These are phyloP conservation scores for Seira sanloemensis DNA, from an alignment of 2,888 invertebrate species.

Conservation along the genomic window DNA sequence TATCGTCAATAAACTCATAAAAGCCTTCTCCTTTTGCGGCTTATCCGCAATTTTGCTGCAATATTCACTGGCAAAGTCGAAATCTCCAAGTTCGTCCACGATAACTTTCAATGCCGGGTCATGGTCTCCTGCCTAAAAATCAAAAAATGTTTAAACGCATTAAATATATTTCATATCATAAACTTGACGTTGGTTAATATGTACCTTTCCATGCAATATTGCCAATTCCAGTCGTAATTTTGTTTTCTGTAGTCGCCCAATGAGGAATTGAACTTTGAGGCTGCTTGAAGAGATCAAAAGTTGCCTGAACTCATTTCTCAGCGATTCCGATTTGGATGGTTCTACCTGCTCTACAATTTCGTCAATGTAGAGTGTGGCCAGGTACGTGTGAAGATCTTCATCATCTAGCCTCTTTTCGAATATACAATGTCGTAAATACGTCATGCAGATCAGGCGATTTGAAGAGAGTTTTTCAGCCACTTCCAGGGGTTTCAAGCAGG, in stretches of 20 bases:
- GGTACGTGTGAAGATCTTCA: constrained; percentile 78
- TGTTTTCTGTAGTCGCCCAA: constrained; percentile 77
- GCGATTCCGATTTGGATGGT: constrained; percentile 36
- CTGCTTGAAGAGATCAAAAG: constrained; percentile 76
- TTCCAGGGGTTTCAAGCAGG: constrained; percentile 64
- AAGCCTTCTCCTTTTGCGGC: constrained; percentile 75
- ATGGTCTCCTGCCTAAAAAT: constrained; percentile 77
- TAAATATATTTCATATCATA: not conserved
- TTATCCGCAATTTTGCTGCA: constrained; percentile 76
- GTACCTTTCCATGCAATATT: constrained; percentile 78
- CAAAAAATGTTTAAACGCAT: not conserved
- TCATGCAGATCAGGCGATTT: constrained; percentile 65
- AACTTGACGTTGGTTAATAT: not conserved
- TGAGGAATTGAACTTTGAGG: constrained; percentile 77
- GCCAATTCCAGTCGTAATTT: constrained; percentile 77
- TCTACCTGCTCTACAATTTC: constrained; percentile 73
- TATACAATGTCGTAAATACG: constrained; percentile 69
- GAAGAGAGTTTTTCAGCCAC: constrained; percentile 71
- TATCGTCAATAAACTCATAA: constrained; percentile 76
- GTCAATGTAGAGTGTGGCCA: constrained; percentile 77
- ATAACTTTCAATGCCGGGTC: constrained; percentile 78
- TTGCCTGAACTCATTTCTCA: constrained; percentile 75
- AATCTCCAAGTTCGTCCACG: constrained; percentile 77
- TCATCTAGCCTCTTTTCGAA: constrained; percentile 72
- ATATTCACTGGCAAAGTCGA: constrained; percentile 77